These are phyloP conservation scores for Leucozona laternaria DNA, from an alignment of 2,888 invertebrate species.

Conservation along the genomic window DNA sequence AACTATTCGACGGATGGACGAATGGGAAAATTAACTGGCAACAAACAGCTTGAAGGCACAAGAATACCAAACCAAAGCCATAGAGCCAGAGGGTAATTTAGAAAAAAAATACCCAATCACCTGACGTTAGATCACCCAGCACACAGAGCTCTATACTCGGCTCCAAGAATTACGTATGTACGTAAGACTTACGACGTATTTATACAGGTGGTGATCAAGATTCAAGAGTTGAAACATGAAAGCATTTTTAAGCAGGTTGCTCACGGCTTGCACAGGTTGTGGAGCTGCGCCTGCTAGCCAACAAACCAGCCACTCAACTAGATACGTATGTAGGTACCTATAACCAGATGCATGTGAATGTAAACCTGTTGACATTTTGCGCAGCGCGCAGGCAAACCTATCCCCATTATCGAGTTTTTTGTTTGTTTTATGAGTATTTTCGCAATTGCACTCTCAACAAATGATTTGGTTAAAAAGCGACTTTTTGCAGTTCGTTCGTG, in stretches of 20 bases:
- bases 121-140: constrained; percentile 63
- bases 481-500: constrained; percentile 28
- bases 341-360: constrained; percentile 51
- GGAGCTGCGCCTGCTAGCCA: constrained; percentile 33
- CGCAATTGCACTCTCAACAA: constrained; percentile 33
- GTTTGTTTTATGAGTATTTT: constrained; percentile 7
- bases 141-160: constrained; percentile 40
- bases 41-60: constrained; percentile 46
- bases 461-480: constrained; percentile 20
- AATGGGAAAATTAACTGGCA: constrained; percentile 65
- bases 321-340: constrained; percentile 16
- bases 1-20: constrained; percentile 34
- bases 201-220: constrained; percentile 70
- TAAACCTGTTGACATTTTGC: constrained; percentile 67
- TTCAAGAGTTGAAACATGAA: constrained; percentile 63
- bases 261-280: constrained; percentile 15
- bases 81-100: constrained; percentile 30
- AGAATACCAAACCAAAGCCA: constrained; percentile 53
- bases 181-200: background rate
- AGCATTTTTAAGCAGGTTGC: constrained; percentile 45
- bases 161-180: constrained; percentile 44
- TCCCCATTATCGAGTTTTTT: constrained; percentile 22
- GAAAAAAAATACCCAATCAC: constrained; percentile 6
- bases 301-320: constrained; percentile 18
- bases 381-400: constrained; percentile 32